Evolutionary conservation across 92 coral and sea anemone genomes (phyloP).

Genomic region (Palythoa grandiflora): DNA sequence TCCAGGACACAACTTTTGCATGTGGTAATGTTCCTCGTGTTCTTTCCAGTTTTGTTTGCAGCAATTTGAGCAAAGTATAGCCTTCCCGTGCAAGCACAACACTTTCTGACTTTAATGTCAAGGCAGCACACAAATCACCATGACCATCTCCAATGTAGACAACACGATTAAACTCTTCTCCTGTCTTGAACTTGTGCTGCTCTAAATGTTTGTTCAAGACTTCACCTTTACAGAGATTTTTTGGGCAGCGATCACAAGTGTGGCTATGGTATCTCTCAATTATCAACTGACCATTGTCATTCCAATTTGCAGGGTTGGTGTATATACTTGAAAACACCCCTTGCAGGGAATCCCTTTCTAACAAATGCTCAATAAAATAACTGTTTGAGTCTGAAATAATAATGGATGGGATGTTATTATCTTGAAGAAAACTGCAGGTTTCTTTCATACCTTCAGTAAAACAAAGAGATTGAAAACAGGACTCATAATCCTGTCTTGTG

Average conservation of each 20-base stretch:
- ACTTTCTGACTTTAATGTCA: constrained; percentile 62
- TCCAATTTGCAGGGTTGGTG: constrained; percentile 95
- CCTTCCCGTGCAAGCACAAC: constrained; percentile 84
- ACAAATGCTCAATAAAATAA: constrained; percentile 84
- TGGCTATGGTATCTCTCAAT: constrained; percentile 80
- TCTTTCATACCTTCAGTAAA: constrained; percentile 97
- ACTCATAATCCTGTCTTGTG: constrained; percentile 69
- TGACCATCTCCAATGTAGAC: constrained; percentile 95
- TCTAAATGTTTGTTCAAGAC: constrained; percentile 68
- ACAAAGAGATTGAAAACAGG: constrained; percentile 81
- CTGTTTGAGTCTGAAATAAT: constrained; percentile 96
- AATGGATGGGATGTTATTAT: constrained; percentile 64
- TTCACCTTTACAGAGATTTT: constrained; percentile 87
- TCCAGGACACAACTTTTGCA: constrained; percentile 85
- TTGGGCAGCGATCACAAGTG: constrained; percentile 75
- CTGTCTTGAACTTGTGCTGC: constrained; percentile 25
- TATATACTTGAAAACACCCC: constrained; percentile 66
- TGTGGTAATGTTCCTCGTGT: constrained; percentile 38
- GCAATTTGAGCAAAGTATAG: constrained; percentile 66
- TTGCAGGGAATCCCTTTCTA: constrained; percentile 67
- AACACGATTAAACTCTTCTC: constrained; percentile 62
- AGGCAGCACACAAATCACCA: constrained; percentile 91
- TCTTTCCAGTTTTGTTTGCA: constrained; percentile 52
- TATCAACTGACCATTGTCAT: constrained; percentile 67
- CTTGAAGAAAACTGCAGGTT: constrained; percentile 66